Evolutionary conservation across 2,888 invertebrate species (phyloP).

Genomic region (Dicyrtomina minuta): DNA sequence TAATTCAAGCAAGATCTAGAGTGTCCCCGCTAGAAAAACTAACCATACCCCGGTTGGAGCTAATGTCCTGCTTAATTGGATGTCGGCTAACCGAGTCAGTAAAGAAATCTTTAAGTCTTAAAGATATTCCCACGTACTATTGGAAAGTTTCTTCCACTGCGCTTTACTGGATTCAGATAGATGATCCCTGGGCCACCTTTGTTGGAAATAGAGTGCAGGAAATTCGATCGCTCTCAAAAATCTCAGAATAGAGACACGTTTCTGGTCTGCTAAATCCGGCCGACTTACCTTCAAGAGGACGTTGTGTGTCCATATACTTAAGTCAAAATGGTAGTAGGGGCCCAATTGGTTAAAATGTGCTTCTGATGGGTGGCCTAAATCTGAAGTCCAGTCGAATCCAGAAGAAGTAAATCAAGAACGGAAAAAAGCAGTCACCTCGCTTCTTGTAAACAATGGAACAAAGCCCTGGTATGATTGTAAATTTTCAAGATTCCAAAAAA

Average conservation of each 20-base stretch:
- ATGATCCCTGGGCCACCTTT: conserved; percentile 48
- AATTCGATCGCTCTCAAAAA: conserved; percentile 15
- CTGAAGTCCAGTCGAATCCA: conserved; percentile 14
- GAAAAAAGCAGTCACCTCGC: conserved; percentile 6
- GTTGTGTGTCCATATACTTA: conserved; percentile 29
- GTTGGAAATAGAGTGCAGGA: conserved; percentile 41
- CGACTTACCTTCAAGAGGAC: conserved; percentile 51
- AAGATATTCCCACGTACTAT: conserved; percentile 13
- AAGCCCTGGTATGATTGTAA: too few species aligned
- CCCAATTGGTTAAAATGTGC: conserved; percentile 39
- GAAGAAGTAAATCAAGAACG: conserved; percentile 22
- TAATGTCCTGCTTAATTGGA: conserved; percentile 43
- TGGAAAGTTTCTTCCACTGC: conserved; percentile 44
- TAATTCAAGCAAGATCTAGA: conserved; percentile 54
- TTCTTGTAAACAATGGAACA: too few species aligned
- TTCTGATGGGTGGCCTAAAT: conserved; percentile 35
- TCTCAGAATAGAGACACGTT: conserved; percentile 41
- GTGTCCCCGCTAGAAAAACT: conserved; percentile 51
- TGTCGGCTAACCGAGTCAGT: conserved; percentile 24
- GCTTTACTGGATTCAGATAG: conserved; percentile 42
- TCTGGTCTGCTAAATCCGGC: conserved; percentile 46
- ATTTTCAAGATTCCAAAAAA: too few species aligned
- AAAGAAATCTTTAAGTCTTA: conserved; percentile 6
- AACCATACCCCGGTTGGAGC: conserved; percentile 45
- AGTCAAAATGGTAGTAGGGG: conserved; percentile 49